Conservation (phyloP, 2,888 invertebrate species). For the Chaitophorus viminalis region DNA sequence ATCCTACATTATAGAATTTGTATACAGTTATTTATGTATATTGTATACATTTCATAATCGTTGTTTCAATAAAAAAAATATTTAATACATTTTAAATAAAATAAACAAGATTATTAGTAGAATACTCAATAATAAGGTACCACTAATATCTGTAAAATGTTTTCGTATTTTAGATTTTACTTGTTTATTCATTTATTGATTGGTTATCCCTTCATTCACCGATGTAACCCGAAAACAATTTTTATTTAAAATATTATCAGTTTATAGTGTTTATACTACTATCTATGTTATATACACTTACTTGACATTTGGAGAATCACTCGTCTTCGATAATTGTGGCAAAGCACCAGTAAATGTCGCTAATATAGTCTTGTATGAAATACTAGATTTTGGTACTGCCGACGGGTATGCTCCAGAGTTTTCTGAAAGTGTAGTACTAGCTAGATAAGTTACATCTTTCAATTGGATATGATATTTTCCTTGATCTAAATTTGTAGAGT, state of each 20-base stretch:
- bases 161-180: too few relatives aligned
- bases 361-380: slow-evolving; percentile 39
- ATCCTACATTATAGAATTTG: not conserved
- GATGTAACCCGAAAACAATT: too few relatives aligned
- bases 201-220: too few relatives aligned
- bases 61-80: not conserved
- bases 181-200: too few relatives aligned
- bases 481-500: slow-evolving; percentile 70
- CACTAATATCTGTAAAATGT: too few relatives aligned
- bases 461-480: slow-evolving; percentile 49
- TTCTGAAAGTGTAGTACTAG: slow-evolving; percentile 40
- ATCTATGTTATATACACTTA: not conserved
- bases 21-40: not conserved
- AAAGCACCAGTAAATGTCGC: slow-evolving; percentile 36
- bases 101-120: too few relatives aligned
- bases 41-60: not conserved
- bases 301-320: slow-evolving; percentile 42
- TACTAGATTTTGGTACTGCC: slow-evolving; percentile 43
- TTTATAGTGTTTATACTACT: too few relatives aligned
- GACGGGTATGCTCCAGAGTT: slow-evolving; percentile 37
- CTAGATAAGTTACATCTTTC: slow-evolving; percentile 38
- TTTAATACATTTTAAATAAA: too few relatives aligned
- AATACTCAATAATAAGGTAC: too few relatives aligned
- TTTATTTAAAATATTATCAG: too few relatives aligned
- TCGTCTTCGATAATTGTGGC: slow-evolving; percentile 35